phyloP scores from a whole-genome alignment of 2,113 vertebrate genomes.

The Labrus mixtus region DNA sequence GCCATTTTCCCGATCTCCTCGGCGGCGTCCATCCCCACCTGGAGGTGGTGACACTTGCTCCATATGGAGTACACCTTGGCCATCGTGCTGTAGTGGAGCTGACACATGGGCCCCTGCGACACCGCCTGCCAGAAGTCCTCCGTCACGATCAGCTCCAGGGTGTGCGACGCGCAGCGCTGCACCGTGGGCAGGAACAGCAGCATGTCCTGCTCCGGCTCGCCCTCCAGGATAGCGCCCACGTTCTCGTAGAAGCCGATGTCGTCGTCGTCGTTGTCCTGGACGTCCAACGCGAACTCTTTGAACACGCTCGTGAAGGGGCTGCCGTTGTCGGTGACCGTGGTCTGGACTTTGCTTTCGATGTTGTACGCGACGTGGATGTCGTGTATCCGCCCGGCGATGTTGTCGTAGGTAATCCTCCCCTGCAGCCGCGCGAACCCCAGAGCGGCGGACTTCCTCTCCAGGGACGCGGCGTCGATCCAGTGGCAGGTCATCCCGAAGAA shows the following conservation, averaged over 20 bases:
- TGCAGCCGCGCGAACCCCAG: slow-evolving; percentile 74
- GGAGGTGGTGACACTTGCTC: slow-evolving; percentile 77
- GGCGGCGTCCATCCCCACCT: slow-evolving; percentile 66
- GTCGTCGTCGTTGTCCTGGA: slow-evolving; percentile 69
- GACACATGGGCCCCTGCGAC: slow-evolving; percentile 76
- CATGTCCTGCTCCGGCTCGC: slow-evolving; percentile 76
- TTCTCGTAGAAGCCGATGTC: slow-evolving; percentile 77
- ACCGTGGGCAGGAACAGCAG: slow-evolving; percentile 76
- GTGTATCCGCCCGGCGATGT: slow-evolving; percentile 73
- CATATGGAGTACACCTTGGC: slow-evolving; percentile 77
- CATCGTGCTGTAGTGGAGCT: slow-evolving; percentile 76
- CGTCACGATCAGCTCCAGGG: slow-evolving; percentile 74
- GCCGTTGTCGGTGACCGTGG: slow-evolving; percentile 78
- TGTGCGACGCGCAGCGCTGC: slow-evolving; percentile 78
- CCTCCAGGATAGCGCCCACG: slow-evolving; percentile 71
- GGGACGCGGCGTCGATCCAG: slow-evolving; percentile 72
- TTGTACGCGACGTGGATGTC: slow-evolving; percentile 78
- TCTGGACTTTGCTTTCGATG: slow-evolving; percentile 80
- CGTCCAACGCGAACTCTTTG: slow-evolving; percentile 71
- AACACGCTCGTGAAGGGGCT: slow-evolving; percentile 79
- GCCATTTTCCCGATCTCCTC: slow-evolving; percentile 79
- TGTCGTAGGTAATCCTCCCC: slow-evolving; percentile 70
- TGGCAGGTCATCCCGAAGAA: slow-evolving; percentile 83
- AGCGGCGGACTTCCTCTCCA: slow-evolving; percentile 80
- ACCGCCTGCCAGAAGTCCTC: slow-evolving; percentile 81